Evolutionary conservation across 30 jellyfish, hydroid and myxozoan genomes (phyloP), one percentile per base, ranked within the genome.

Genomic region (Aurelia aurita): DNA sequence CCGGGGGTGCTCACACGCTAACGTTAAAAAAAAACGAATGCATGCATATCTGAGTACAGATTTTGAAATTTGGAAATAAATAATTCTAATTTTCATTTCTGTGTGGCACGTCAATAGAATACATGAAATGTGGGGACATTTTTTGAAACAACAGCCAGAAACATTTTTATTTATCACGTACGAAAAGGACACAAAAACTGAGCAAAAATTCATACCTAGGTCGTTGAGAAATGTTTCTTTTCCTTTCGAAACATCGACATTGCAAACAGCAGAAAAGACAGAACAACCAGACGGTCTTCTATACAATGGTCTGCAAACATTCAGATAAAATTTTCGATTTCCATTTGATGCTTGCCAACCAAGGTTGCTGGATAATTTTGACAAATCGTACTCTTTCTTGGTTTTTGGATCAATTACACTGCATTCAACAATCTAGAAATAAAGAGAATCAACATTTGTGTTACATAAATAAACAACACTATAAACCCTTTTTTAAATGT

Each of bases 361-460:
- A 23, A 55, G 67, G 19, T 34, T 44, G 29, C 68, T 66, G 19
- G 89, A 51, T 11, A 88, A 45, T 22, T 65, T 74, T 46, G 97
- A 88, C 34, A 88, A 62, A 25, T 88, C 97, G 47, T 78, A 78
- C n/a, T 65, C 80, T 29, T 55, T 27, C 23, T 75, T 75, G 14
- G 77, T 61, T 31, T 61, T 71, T 27, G 90, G 68, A 47, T 80
- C 88, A 23, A 21, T 23, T 9, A 59, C 90, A 9, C 80, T 71
- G 87, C 97, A 88, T 72, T 88, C 88, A n/a, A 88, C 97, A 11
- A 88, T 66, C 97, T 88, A 57, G 2, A 64, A 23, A 44, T n/a
- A 66, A 43, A 3, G 18, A 19, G n/a, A n/a, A n/a, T n/a, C n/a
- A n/a, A n/a, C n/a, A n/a, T n/a, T 10, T 47, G 59, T 47, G 59